These are phyloP conservation scores for Anarsia innoxiella DNA, from an alignment of 2,888 invertebrate genomes.

Conservation along the genomic window DNA sequence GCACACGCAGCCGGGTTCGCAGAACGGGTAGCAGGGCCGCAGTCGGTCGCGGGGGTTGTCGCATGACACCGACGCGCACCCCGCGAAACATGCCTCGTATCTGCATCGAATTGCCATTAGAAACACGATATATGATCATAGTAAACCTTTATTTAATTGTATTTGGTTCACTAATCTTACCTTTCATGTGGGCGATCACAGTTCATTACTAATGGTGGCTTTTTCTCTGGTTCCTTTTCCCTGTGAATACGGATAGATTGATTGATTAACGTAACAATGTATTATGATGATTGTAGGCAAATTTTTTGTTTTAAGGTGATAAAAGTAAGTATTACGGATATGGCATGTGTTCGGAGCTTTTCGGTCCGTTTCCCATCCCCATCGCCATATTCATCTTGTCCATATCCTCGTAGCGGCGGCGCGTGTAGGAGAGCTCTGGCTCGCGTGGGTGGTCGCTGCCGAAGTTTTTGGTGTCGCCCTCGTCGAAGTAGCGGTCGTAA, in stretches of 20 bases:
- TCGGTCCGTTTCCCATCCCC: background rate
- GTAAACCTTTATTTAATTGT: too few relatives aligned
- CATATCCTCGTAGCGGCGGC: slow-evolving; percentile 39
- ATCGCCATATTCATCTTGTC: slow-evolving; percentile 18
- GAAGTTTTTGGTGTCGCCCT: background rate
- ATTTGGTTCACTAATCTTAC: slow-evolving; percentile 23
- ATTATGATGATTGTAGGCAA: background rate
- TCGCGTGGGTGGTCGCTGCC: background rate
- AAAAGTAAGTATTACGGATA: background rate
- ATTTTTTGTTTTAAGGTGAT: too few relatives aligned
- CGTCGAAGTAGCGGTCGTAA: background rate
- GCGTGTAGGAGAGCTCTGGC: slow-evolving; percentile 33
- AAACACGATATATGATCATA: too few relatives aligned
- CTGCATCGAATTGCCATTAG: too few relatives aligned
- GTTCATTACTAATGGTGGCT: slow-evolving; percentile 35
- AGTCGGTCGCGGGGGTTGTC: slow-evolving; percentile 65
- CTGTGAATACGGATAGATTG: slow-evolving; percentile 29
- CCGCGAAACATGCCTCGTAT: slow-evolving; percentile 62
- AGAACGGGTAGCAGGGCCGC: slow-evolving; percentile 67
- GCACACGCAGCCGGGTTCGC: slow-evolving; percentile 64
- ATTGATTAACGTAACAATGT: background rate
- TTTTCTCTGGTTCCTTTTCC: slow-evolving; percentile 51
- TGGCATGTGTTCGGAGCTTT: background rate
- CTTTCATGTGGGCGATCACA: slow-evolving; percentile 61
- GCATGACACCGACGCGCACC: slow-evolving; percentile 61